Evolutionary conservation across 2,113 vertebrate genomes (phyloP).

Genomic region (Eretmodus cyanostictus): DNA sequence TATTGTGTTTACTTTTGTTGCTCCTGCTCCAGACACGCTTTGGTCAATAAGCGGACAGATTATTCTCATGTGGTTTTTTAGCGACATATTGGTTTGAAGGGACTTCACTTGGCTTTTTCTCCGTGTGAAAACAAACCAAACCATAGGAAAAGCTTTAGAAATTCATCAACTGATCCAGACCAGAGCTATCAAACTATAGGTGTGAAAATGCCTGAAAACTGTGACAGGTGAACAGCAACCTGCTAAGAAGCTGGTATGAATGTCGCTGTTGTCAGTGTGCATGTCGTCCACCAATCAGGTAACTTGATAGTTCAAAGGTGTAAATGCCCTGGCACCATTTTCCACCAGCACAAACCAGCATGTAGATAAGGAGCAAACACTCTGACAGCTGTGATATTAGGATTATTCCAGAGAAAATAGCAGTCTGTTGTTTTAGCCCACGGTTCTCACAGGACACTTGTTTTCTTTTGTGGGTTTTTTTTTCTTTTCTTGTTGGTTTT

Average conservation of each 20-base stretch:
- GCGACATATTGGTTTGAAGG: neutral
- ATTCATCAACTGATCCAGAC: neutral
- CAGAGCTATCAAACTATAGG: neutral
- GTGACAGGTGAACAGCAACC: neutral
- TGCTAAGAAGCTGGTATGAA: neutral
- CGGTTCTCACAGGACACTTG: neutral
- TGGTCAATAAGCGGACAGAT: neutral
- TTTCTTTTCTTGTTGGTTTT: neutral
- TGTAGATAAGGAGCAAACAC: neutral
- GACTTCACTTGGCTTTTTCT: neutral
- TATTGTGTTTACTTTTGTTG: neutral
- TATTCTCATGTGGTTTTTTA: neutral
- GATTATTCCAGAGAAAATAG: constrained; percentile 12
- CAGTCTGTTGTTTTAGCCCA: constrained; percentile 12
- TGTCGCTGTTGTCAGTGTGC: neutral
- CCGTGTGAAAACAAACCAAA: neutral
- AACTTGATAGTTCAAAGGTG: neutral
- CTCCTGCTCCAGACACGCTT: neutral
- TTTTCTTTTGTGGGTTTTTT: neutral
- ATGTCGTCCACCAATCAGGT: neutral
- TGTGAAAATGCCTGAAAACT: neutral
- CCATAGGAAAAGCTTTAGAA: neutral
- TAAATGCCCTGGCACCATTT: neutral
- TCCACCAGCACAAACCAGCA: neutral
- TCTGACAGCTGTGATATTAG: neutral